Conservation (phyloP, 2,113 vertebrate genomes). For the Gobiocypris rarus region DNA sequence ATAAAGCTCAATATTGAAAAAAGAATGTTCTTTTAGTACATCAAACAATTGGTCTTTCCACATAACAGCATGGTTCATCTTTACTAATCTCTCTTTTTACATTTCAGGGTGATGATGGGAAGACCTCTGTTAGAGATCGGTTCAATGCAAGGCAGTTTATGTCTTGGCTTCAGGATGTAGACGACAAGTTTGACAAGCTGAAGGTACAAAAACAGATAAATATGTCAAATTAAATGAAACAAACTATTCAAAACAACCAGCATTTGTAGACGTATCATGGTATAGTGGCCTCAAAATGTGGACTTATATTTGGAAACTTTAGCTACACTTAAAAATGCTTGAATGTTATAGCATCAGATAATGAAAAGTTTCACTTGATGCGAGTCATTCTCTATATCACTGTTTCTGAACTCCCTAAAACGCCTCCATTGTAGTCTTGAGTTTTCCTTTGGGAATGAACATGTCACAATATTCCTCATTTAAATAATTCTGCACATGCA, state of each 20-base stretch:
- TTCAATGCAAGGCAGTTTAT: conserved; percentile 98
- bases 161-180: conserved; percentile 99
- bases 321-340: background rate
- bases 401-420: no score
- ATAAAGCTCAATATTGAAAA: background rate
- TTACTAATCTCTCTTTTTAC: conserved; percentile 18
- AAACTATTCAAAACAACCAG: background rate
- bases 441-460: no score
- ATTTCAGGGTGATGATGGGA: conserved; percentile 89
- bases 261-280: background rate
- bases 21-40: background rate
- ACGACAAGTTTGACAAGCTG: conserved; percentile 99
- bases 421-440: no score
- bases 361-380: no score
- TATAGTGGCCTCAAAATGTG: background rate
- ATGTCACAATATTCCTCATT: no score
- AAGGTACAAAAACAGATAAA: conserved; percentile 80
- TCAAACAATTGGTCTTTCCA: background rate
- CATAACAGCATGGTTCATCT: background rate
- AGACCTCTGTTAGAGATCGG: conserved; percentile 94
- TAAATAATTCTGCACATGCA: no score
- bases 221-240: background rate
- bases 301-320: background rate
- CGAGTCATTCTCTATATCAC: no score
- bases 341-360: background rate